Evolutionary conservation across 1,140 invertebrate genomes (phyloP).

Genomic region (Alviniconcha marisindica): DNA sequence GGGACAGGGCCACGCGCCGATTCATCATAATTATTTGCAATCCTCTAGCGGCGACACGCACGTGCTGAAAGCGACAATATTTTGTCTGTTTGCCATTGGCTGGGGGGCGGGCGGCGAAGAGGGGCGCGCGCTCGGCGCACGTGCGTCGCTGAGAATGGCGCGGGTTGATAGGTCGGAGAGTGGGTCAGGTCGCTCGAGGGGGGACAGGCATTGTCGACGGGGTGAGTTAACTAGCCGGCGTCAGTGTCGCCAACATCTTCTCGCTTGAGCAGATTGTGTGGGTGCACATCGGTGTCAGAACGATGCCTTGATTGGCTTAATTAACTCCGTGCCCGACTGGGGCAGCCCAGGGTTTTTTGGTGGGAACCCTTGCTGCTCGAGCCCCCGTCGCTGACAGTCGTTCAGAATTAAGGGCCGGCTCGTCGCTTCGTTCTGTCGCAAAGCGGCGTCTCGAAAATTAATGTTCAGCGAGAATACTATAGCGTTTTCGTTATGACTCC

Average conservation of each 20-base stretch:
- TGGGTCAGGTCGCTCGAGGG: not conserved
- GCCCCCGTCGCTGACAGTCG: too few relatives aligned
- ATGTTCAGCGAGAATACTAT: too few relatives aligned
- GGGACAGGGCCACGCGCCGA: slow-evolving; percentile 25
- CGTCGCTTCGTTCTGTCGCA: too few relatives aligned
- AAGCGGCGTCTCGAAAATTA: too few relatives aligned
- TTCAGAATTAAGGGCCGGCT: too few relatives aligned
- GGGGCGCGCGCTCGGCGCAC: not conserved
- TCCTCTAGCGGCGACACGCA: slow-evolving; percentile 32
- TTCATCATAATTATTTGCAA: slow-evolving; percentile 40
- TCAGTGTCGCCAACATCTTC: slow-evolving; percentile 23
- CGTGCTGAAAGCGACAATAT: slow-evolving; percentile 40
- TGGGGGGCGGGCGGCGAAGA: slow-evolving; percentile 1
- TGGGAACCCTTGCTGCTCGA: too few relatives aligned
- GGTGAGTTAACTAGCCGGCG: slow-evolving; percentile 25
- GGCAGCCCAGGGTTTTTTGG: not conserved
- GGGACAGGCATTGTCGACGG: not conserved
- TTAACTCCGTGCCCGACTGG: not conserved
- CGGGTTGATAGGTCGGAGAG: not conserved
- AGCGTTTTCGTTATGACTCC: too few relatives aligned
- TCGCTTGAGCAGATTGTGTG: slow-evolving; percentile 22
- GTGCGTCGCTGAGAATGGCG: not conserved
- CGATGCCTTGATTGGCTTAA: slow-evolving; percentile 16
- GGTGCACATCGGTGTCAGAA: not conserved
- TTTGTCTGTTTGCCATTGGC: slow-evolving; percentile 39